phyloP scores from a whole-genome alignment of 2,797 vertebrate genomes.

The Anguilla anguilla region DNA sequence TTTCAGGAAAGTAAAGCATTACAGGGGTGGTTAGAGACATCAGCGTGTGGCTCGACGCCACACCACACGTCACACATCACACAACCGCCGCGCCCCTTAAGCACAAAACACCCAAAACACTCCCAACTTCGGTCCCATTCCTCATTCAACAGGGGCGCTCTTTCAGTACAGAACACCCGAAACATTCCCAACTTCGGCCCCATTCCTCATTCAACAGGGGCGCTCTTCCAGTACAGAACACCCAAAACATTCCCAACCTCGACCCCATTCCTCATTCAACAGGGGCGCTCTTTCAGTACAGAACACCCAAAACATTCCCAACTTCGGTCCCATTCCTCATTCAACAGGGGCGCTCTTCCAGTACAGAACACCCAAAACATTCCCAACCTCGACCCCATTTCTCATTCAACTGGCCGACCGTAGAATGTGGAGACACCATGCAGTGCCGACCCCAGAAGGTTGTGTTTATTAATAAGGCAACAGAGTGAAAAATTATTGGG shows the following conservation, averaged over 20 bases:
- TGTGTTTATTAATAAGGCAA: not conserved
- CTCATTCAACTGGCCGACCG: too few species aligned
- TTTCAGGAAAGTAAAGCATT: slow-evolving; percentile 47
- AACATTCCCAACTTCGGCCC: too few species aligned
- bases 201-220: too few species aligned
- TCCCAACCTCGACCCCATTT: not conserved
- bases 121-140: too few species aligned
- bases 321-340: not conserved
- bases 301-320: not conserved
- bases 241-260: too few species aligned
- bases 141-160: too few species aligned
- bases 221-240: too few species aligned
- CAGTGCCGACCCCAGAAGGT: not conserved
- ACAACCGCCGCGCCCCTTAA: not conserved
- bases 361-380: too few species aligned
- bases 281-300: too few species aligned
- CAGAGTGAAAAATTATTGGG: not conserved
- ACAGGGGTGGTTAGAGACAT: slow-evolving; percentile 46
- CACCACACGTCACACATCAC: not conserved
- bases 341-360: not conserved
- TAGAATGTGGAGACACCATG: not conserved
- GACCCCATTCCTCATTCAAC: too few species aligned
- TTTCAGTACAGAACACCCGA: too few species aligned
- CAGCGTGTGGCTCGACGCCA: not conserved
- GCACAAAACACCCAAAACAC: not conserved